Evolutionary conservation across 2,113 vertebrate genomes (phyloP).

Genomic region (Nyctibius bracteatus): DNA sequence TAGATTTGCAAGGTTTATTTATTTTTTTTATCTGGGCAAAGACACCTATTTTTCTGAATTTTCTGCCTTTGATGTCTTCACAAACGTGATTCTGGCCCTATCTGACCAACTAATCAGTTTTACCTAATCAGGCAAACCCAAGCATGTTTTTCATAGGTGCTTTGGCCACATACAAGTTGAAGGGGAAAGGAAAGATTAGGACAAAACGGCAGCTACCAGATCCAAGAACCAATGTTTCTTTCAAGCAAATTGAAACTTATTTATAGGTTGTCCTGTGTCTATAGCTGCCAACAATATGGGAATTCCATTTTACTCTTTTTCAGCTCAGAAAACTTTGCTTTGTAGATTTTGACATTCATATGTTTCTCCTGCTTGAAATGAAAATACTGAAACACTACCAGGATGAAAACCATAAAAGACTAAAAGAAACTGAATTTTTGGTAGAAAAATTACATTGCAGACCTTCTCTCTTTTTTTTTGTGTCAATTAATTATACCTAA

Average conservation of each 20-base stretch:
- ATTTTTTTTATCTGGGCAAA: neutral
- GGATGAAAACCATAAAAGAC: neutral
- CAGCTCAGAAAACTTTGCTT: neutral
- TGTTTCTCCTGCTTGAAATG: neutral
- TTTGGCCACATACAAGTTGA: neutral
- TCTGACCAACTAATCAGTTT: neutral
- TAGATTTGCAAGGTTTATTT: neutral
- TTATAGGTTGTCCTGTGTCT: neutral
- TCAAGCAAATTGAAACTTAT: neutral
- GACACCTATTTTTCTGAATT: neutral
- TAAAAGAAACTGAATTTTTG: neutral
- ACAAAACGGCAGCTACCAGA: neutral
- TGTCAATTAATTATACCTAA: neutral
- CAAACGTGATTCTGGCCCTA: neutral
- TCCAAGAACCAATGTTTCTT: neutral
- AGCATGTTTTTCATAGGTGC: neutral
- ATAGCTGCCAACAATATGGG: neutral
- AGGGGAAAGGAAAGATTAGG: neutral
- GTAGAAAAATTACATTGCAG: neutral
- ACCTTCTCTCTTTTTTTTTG: neutral
- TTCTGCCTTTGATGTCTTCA: neutral
- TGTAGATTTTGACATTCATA: neutral
- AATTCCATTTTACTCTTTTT: neutral
- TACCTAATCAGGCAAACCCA: neutral
- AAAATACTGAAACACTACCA: neutral